Evolutionary conservation across 2,113 vertebrate genomes (phyloP), one percentile per base, ranked within the genome.

Genomic region (Cervus canadensis): DNA sequence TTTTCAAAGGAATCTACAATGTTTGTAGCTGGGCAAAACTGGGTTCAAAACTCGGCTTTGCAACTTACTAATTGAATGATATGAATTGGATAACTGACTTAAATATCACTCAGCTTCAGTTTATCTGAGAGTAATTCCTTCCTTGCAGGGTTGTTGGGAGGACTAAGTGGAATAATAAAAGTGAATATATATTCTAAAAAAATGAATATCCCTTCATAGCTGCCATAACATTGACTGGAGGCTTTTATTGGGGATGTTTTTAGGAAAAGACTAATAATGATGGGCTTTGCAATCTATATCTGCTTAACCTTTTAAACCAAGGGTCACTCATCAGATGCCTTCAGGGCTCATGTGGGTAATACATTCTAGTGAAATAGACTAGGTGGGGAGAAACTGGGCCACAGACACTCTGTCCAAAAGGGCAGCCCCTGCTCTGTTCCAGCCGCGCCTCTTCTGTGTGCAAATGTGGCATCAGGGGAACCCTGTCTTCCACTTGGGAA

Each of bases 251-350:
- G 43, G 64, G 8, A 57, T 83, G 40, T 21, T 71, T 87, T 92
- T 28, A 57, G 45, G 60, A 52, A 78, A 82, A 54, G 33, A 21
- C 40, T 26, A 33, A 1, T 43, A 26, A 87, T 52, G 79, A 64
- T 54, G 78, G 81, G 28, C 59, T 89, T 95, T 94, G 76, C 15
- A 40, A 6, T 50, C 26, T 92, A 21, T 3, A n/a, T 48, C 85
- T 92, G 45, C 36, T 88, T 92, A 59, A 48, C 74, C 56, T 95
- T 76, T 90, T 60, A 83, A 93, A 86, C 67, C 25, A 17, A 92
- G 23, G 19, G 64, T 45, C 88, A 25, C 43, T 4, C 33, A 79
- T 59, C 74, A 7, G 12, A 43, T 21, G 59, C 16, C 28, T 14
- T 52, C 6, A 30, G 62, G 83, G 43, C 56, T 15, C 48, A 5